Evolutionary conservation across 2,797 vertebrate species (phyloP).

Genomic region (Poecilia picta): DNA sequence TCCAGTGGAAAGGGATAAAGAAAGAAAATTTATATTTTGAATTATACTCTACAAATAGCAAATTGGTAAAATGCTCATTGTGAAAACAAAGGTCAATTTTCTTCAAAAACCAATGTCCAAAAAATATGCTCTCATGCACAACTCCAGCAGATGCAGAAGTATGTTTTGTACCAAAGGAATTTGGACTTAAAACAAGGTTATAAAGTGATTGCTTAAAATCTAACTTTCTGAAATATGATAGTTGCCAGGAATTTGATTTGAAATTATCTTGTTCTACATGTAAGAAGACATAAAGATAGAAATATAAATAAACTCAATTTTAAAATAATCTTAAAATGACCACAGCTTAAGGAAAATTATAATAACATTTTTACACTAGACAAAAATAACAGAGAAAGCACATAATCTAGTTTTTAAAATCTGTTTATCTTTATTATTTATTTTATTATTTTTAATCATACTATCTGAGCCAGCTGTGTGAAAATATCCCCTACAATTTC

Average conservation of each 20-base stretch:
- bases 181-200: not conserved
- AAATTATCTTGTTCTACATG: too few species aligned
- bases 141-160: not conserved
- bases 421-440: too few species aligned
- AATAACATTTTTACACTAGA: not conserved
- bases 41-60: conserved; percentile 5
- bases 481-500: not conserved
- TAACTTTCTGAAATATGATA: not conserved
- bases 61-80: not conserved
- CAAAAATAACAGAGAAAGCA: not conserved
- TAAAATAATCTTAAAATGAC: not conserved
- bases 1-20: conserved; percentile 23
- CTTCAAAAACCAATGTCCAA: not conserved
- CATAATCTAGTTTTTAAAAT: not conserved
- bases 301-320: not conserved
- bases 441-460: not conserved
- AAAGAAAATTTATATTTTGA: conserved; percentile 28
- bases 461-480: not conserved
- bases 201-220: not conserved
- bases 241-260: not conserved
- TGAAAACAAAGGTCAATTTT: not conserved
- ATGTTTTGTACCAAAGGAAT: not conserved
- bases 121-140: not conserved
- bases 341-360: not conserved
- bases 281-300: not conserved